A percentile compares a stretch with the other conserved stretches of the same genome.
Conservation (phyloP, 2,113 vertebrate species). For the Perccottus glenii region DNA sequence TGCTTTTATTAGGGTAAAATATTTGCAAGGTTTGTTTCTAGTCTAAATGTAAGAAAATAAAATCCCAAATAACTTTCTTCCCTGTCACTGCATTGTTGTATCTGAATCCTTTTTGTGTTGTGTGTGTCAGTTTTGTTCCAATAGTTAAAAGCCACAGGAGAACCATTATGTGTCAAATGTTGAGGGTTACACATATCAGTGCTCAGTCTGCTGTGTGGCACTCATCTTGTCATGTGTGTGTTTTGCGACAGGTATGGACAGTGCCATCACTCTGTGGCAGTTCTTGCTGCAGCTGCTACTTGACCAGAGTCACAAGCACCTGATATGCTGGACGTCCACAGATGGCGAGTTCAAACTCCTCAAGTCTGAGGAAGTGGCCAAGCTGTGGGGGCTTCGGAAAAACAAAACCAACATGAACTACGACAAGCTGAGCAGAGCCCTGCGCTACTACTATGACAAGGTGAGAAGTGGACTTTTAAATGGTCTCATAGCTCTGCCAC, state of each 20-base stretch:
- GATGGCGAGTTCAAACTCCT: slow-evolving; percentile 98
- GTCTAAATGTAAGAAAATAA: no score
- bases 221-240: neutral
- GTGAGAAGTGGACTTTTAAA: slow-evolving; percentile 65
- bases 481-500: neutral
- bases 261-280: slow-evolving; percentile 98
- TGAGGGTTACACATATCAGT: neutral
- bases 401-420: slow-evolving; percentile 99
- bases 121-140: no score
- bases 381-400: slow-evolving; percentile 95
- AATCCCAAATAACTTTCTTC: no score
- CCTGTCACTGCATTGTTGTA: no score
- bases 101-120: no score
- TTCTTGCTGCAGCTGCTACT: slow-evolving; percentile 97
- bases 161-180: neutral
- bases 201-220: no score
- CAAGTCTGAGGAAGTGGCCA: slow-evolving; percentile 96
- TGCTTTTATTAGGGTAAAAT: no score
- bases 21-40: no score
- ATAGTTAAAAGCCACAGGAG: no score
- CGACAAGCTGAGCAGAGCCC: slow-evolving; percentile 94
- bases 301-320: slow-evolving; percentile 94
- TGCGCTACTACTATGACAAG: slow-evolving; percentile 98
- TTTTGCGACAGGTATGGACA: slow-evolving; percentile 89
- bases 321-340: slow-evolving; percentile 96